phyloP scores from a whole-genome alignment of 2,113 vertebrate species.

The Antigone vipio region DNA sequence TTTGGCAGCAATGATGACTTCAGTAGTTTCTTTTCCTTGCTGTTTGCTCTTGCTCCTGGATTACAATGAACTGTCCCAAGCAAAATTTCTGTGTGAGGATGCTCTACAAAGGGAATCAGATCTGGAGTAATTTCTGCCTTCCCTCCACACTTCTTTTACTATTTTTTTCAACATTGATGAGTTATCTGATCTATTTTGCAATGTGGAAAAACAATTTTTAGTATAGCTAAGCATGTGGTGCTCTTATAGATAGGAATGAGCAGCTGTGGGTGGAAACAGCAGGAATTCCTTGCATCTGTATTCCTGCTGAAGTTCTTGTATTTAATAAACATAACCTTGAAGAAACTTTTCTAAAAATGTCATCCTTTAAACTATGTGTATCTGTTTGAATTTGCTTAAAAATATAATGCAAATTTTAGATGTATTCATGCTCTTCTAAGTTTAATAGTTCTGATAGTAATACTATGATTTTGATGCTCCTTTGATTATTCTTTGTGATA shows the following conservation, averaged over 20 bases:
- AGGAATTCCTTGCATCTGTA: neutral
- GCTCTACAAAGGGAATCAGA: neutral
- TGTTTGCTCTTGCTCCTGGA: neutral
- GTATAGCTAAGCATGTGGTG: neutral
- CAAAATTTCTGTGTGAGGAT: neutral
- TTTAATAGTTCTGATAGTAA: neutral
- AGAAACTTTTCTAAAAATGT: neutral
- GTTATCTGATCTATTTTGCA: neutral
- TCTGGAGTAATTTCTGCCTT: neutral
- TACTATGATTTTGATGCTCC: neutral
- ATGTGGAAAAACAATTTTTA: neutral
- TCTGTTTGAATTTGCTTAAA: neutral
- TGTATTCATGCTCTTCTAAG: neutral
- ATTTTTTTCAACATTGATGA: neutral
- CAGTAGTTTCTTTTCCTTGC: neutral
- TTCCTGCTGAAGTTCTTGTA: neutral
- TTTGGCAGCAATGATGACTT: neutral
- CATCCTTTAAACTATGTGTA: neutral
- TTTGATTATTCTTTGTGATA: neutral
- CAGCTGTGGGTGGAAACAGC: neutral
- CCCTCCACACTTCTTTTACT: neutral
- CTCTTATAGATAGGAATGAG: neutral
- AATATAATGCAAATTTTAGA: neutral
- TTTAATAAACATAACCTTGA: neutral
- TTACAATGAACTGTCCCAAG: neutral